These are phyloP conservation scores for Erynnis tages DNA, from an alignment of 2,888 invertebrate genomes.

Conservation along the genomic window DNA sequence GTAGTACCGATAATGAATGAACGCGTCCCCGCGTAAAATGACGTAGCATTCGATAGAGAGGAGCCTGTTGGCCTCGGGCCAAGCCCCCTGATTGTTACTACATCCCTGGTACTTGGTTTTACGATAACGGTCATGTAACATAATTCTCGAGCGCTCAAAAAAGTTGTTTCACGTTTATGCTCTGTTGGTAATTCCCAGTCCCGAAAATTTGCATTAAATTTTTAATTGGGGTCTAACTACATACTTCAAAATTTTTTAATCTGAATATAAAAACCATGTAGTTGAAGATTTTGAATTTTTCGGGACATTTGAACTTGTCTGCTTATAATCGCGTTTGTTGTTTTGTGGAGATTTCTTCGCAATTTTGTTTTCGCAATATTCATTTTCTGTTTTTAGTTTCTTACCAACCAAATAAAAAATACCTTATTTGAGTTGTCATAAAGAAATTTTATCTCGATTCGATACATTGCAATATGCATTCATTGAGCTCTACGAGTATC, in stretches of 20 bases:
- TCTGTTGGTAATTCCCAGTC: background rate
- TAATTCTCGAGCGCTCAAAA: conserved; percentile 8
- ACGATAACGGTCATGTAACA: conserved; percentile 17
- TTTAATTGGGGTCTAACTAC: too few relatives aligned
- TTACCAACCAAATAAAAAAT: too few relatives aligned
- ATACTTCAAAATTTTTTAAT: too few relatives aligned
- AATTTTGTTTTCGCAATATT: too few relatives aligned
- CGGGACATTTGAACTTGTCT: too few relatives aligned
- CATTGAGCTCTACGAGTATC: background rate
- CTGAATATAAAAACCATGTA: too few relatives aligned
- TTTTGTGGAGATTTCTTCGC: too few relatives aligned
- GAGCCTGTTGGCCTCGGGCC: conserved; percentile 43
- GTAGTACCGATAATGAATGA: conserved; percentile 39
- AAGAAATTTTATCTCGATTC: too few relatives aligned
- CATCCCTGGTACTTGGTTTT: conserved; percentile 39
- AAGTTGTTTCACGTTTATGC: conserved; percentile 10
- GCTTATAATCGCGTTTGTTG: too few relatives aligned
- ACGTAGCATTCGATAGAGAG: conserved; percentile 32
- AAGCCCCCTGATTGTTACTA: conserved; percentile 40
- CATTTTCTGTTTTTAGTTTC: too few relatives aligned
- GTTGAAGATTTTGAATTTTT: too few relatives aligned
- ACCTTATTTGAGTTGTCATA: too few relatives aligned
- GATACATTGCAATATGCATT: background rate
- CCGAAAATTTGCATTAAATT: background rate
- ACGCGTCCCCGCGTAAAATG: conserved; percentile 32